Percentiles rank a stretch among this genome's conserved stretches.
These are phyloP conservation scores for Eupithecia subfuscata DNA, from an alignment of 2,888 invertebrate species.

Conservation along the genomic window DNA sequence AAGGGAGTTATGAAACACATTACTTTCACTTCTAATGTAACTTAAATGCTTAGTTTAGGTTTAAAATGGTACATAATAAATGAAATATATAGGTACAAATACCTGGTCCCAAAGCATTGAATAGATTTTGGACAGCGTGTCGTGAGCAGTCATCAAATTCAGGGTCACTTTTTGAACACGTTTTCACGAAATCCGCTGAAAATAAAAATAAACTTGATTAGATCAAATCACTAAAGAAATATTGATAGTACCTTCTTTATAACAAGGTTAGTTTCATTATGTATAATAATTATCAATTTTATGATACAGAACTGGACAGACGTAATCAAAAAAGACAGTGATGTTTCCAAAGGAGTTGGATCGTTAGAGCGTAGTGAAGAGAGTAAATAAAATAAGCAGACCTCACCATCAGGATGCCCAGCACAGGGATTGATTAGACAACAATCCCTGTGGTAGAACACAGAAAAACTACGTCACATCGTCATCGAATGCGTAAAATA, in stretches of 20 bases:
- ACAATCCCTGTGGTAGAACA: too few relatives aligned
- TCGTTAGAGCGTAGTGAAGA: too few relatives aligned
- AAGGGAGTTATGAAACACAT: neutral
- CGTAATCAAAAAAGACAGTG: neutral
- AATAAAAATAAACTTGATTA: conserved; percentile 39
- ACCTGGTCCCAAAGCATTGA: conserved; percentile 85
- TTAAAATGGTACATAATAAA: neutral
- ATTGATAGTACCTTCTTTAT: neutral
- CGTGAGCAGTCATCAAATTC: conserved; percentile 88
- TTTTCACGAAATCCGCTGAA: conserved; percentile 88
- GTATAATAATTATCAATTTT: too few relatives aligned
- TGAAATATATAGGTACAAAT: conserved; percentile 15
- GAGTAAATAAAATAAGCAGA: too few relatives aligned
- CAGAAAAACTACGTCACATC: too few relatives aligned
- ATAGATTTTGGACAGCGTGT: conserved; percentile 87
- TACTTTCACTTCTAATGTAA: neutral
- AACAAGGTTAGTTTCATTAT: neutral
- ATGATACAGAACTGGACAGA: neutral
- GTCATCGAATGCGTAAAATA: too few relatives aligned
- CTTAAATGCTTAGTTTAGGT: neutral
- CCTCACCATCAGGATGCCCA: too few relatives aligned
- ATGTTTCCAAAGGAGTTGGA: too few relatives aligned
- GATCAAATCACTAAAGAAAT: neutral
- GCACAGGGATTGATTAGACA: too few relatives aligned
- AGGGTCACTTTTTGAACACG: conserved; percentile 86